These are phyloP conservation scores for Ceramica pisi DNA, from an alignment of 2,888 invertebrate genomes.

Conservation along the genomic window DNA sequence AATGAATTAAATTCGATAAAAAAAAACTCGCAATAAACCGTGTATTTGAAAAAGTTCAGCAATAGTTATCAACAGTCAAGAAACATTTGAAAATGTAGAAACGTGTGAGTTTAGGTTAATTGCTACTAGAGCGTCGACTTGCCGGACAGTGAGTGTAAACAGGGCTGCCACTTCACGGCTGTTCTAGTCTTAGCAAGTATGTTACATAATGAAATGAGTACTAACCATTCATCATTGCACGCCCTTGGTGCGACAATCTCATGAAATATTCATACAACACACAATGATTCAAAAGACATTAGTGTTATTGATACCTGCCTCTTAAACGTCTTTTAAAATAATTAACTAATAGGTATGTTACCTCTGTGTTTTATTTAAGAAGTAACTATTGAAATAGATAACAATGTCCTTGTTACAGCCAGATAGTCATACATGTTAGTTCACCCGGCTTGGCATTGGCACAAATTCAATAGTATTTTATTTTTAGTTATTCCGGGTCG, in stretches of 20 bases:
- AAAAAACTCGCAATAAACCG: too few relatives aligned
- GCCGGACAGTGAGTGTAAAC: conserved; percentile 24
- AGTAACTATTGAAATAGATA: conserved; percentile 24
- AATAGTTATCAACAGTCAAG: not conserved
- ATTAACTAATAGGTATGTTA: conserved; percentile 1
- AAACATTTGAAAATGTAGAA: not conserved
- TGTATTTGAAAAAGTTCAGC: too few relatives aligned
- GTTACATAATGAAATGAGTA: conserved; percentile 45
- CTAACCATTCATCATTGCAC: conserved; percentile 45
- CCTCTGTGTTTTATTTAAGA: not conserved
- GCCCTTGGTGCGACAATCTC: conserved; percentile 18
- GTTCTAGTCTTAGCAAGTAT: conserved; percentile 8
- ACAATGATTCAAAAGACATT: conserved; percentile 40
- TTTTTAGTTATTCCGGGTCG: conserved; percentile 52
- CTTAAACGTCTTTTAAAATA: conserved; percentile 1
- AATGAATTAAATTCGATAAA: too few relatives aligned
- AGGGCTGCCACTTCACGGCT: conserved; percentile 10
- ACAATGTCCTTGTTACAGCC: conserved; percentile 55
- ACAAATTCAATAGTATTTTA: conserved; percentile 72
- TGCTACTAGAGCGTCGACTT: not conserved
- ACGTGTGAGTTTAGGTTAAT: not conserved
- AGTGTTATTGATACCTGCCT: conserved; percentile 39
- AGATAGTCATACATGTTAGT: conserved; percentile 67
- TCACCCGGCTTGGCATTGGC: conserved; percentile 74
- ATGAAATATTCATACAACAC: conserved; percentile 21